A percentile compares a stretch with the other conserved stretches of the same genome.
These are phyloP conservation scores for Dromas ardeola DNA, from an alignment of 2,113 vertebrate genomes.

Conservation along the genomic window DNA sequence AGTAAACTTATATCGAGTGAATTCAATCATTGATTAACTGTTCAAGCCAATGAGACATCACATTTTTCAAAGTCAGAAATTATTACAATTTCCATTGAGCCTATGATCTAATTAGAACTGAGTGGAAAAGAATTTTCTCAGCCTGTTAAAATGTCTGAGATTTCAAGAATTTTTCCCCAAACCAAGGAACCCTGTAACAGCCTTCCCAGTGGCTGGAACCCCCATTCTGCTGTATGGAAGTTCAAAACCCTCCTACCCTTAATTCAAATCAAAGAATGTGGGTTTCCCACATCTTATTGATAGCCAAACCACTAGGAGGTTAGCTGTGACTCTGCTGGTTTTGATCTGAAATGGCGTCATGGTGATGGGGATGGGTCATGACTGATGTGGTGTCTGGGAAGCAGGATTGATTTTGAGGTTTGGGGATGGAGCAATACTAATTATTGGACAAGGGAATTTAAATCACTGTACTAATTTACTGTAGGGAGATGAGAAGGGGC, in stretches of 20 bases:
- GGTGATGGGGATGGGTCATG: background rate
- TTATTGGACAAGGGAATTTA: background rate
- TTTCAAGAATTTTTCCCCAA: conserved; percentile 13
- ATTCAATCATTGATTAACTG: conserved; percentile 66
- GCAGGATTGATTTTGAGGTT: background rate
- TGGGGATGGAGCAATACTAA: background rate
- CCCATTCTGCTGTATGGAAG: background rate
- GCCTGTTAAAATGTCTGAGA: conserved; percentile 4
- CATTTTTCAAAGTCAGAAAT: conserved; percentile 68
- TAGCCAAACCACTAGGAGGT: background rate
- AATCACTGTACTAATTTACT: background rate
- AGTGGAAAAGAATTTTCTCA: conserved; percentile 43
- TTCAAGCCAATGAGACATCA: conserved; percentile 54
- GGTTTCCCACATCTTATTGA: background rate
- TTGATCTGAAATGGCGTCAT: background rate
- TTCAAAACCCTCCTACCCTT: background rate
- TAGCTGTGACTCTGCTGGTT: background rate
- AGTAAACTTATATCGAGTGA: conserved; percentile 47
- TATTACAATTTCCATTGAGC: conserved; percentile 52
- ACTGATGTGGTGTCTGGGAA: background rate
- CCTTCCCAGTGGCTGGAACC: background rate
- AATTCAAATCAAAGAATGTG: background rate
- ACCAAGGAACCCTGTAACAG: background rate
- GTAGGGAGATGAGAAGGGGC: background rate
- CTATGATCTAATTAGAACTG: conserved; percentile 30